A percentile compares a stretch with the other conserved stretches of the same genome.
phyloP scores from a whole-genome alignment of 1,140 invertebrate genomes.

The Geopemphigus sp. region DNA sequence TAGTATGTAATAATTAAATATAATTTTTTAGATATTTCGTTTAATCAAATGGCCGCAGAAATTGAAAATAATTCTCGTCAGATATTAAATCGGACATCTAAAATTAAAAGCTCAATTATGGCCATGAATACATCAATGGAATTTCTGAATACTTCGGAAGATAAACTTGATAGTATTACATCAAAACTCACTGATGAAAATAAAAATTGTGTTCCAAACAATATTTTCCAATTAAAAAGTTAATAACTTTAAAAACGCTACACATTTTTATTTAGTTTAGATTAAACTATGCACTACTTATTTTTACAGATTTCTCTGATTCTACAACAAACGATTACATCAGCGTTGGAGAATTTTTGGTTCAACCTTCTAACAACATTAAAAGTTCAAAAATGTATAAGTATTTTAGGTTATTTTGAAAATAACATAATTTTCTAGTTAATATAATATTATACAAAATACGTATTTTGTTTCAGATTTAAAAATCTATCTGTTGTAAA shows the following conservation, averaged over 20 bases:
- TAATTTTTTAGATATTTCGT: slow-evolving; percentile 1
- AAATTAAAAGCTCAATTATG: slow-evolving; percentile 7
- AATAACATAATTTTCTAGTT: background rate
- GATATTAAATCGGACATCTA: background rate
- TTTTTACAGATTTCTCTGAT: background rate
- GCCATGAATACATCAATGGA: background rate
- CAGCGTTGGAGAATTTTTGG: background rate
- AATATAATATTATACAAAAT: background rate
- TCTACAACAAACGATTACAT: background rate
- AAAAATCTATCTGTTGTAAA: background rate
- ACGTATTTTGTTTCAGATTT: background rate
- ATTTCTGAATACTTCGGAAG: background rate
- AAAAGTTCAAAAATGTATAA: background rate
- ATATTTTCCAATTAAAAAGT: background rate
- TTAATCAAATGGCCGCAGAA: background rate
- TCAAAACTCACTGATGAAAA: background rate
- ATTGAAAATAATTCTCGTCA: slow-evolving; percentile 13
- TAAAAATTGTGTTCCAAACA: background rate
- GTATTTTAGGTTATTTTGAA: background rate
- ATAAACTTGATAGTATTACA: background rate
- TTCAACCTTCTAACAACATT: background rate
- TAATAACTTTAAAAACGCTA: background rate
- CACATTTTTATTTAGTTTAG: background rate
- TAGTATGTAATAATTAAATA: slow-evolving; percentile 6
- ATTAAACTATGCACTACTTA: background rate